Base-by-base conservation (phyloP, 2,113 vertebrate genomes). In the Butastur rufipennis region DNA sequence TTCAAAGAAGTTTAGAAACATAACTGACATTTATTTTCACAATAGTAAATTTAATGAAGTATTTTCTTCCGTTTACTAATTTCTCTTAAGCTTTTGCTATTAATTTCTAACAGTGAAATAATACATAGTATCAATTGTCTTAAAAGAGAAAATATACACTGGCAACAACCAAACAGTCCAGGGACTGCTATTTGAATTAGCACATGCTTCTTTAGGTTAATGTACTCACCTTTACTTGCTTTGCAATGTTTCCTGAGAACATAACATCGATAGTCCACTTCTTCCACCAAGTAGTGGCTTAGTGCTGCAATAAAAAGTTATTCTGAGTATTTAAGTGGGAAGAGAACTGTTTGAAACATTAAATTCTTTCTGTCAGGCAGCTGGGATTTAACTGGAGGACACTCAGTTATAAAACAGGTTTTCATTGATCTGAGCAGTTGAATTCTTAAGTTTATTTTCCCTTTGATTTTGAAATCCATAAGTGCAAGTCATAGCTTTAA, bases 371-470 rank as follows among this genome's bases (percentile, higher is more conserved):
- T 97, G 95, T 95, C 95, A 93, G 91, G 62, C 89, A 88, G 36
- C 70, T 97, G 90, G 72, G 95, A 97, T 97, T 97, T 97, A 96
- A 92, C 92, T 81, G 88, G 52, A 95, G 83, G 74, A 63, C 62
- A 21, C 73, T 86, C 62, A 62, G 82, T 95, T 97, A 92, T 93
- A 96, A 97, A 97, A 85, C 81, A 58, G 40, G 72, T 95, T 97
- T 97, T 92, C 85, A 98, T 98, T 42, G 95, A 98, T 97, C 87
- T 94, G 58, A 95, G 67, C 40, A 90, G 89, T 91, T 97, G 93
- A 97, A 97, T 98, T 97, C 97, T 95, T 97, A 96, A 95, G 93
- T 93, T 97, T 98, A 97, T 98, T 98, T 98, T 97, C 95, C 80
- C 89, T 97, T 97, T 97, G 97, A 97, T 98, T 97, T 96, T 96